Evolutionary conservation across 2,888 invertebrate species (phyloP).

Genomic region (Cephalotes varians): DNA sequence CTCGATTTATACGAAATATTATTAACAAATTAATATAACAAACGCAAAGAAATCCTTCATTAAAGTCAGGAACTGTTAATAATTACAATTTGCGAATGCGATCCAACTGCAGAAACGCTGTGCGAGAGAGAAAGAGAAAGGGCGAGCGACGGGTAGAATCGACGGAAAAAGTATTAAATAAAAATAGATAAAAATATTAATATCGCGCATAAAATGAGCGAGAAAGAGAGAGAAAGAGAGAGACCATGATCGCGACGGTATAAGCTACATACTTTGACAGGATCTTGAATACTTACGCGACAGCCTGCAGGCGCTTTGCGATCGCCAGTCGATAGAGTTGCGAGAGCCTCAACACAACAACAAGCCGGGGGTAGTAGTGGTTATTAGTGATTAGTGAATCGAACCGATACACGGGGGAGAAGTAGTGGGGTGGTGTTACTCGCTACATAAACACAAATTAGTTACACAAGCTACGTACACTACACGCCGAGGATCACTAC

Average conservation of each 20-base stretch:
- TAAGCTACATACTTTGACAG: conserved; percentile 70
- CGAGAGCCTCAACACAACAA: conserved; percentile 79
- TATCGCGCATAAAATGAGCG: conserved; percentile 63
- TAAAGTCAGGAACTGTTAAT: neutral
- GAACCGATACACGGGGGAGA: conserved; percentile 82
- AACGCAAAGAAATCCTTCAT: neutral
- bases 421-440: conserved; percentile 82
- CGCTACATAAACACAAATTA: conserved; percentile 85
- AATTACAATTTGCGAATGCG: neutral
- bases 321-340: conserved; percentile 78
- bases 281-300: conserved; percentile 81
- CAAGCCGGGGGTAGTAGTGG: conserved; percentile 78
- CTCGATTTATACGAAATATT: neutral
- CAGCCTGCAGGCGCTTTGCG: conserved; percentile 76
- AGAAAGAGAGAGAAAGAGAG: conserved; percentile 5
- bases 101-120: neutral
- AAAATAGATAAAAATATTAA: conserved; percentile 54
- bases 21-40: neutral
- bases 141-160: conserved; percentile 12
- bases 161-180: conserved; percentile 42
- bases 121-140: conserved; percentile 7
- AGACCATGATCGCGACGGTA: conserved; percentile 56
- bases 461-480: conserved; percentile 84
- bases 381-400: conserved; percentile 85
- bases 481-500: conserved; percentile 74